Evolutionary conservation across 2,888 invertebrate genomes (phyloP), one percentile per base, ranked within the genome.

Genomic region (Lepidonotus clava): DNA sequence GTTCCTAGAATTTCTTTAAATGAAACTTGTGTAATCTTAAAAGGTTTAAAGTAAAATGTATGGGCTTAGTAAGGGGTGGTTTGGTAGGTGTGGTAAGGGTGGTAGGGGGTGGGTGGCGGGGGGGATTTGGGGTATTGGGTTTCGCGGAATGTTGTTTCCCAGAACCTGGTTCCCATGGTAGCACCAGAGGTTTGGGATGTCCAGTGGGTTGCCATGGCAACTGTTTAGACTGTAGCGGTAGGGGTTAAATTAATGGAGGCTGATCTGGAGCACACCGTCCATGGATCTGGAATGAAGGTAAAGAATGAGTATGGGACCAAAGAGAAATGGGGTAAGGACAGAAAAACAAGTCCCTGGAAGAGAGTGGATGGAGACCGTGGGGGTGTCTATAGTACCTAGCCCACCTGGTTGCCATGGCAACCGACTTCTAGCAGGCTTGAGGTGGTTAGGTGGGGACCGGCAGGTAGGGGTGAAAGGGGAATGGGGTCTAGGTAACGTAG

Each of bases 321-420:
- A 32, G 1, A 28, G 24, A 14, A 32, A 32, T 56, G 56, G 4
- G 5, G 61, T 46, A 18, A 6, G 8, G 46, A 6, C 46, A n/a
- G n/a, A n/a, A n/a, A n/a, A n/a, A 56, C 4, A 14, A 56, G 56
- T 56, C 56, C 56, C 56, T 61, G 61, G 61, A 61, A 32, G 61
- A 61, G n/a, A n/a, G n/a, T n/a, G n/a, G n/a, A n/a, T n/a, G n/a
- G n/a, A n/a, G n/a, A n/a, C n/a, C n/a, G n/a, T n/a, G n/a, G n/a
- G n/a, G n/a, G n/a, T n/a, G n/a, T n/a, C n/a, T n/a, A n/a, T n/a
- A n/a, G n/a, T n/a, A n/a, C n/a, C n/a, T n/a, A n/a, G n/a, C n/a
- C n/a, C 61, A n/a, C 61, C 28, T 38, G 34, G 71, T 34, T 67
- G 67, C 67, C 67, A 67, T 67, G 67, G 67, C 32, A 71, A 71